These are phyloP conservation scores for Neocrepidodera transversa DNA, from an alignment of 2,888 invertebrate genomes.

Conservation along the genomic window DNA sequence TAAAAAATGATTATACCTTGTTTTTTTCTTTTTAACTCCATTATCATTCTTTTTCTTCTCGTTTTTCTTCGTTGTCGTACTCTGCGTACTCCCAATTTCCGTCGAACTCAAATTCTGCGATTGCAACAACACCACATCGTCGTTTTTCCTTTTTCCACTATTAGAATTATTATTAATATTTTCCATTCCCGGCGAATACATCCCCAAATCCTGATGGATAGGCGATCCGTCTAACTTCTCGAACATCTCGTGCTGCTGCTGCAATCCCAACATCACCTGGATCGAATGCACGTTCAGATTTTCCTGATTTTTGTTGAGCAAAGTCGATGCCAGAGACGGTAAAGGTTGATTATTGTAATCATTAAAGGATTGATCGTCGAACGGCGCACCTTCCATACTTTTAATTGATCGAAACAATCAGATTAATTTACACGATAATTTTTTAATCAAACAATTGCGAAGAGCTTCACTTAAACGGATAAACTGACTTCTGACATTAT, in stretches of 20 bases:
- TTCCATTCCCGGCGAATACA: constrained; percentile 54
- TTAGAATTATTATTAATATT: constrained; percentile 46
- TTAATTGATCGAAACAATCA: constrained; percentile 54
- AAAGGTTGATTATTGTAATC: constrained; percentile 72
- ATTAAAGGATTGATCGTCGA: constrained; percentile 82
- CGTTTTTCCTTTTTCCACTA: constrained; percentile 55
- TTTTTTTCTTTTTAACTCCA: constrained; percentile 91
- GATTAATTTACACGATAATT: constrained; percentile 51
- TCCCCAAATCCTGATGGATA: constrained; percentile 58
- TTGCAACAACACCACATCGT: constrained; percentile 59
- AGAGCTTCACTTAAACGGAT: constrained; percentile 34
- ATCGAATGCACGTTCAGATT: constrained; percentile 69
- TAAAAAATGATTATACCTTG: too few species aligned
- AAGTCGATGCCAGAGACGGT: constrained; percentile 57
- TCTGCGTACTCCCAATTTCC: constrained; percentile 53
- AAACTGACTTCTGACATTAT: constrained; percentile 60
- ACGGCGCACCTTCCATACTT: constrained; percentile 71
- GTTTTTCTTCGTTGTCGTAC: constrained; percentile 58
- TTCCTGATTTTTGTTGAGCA: constrained; percentile 55
- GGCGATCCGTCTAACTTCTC: constrained; percentile 59
- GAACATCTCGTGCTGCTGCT: constrained; percentile 61
- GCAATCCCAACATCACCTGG: constrained; percentile 73
- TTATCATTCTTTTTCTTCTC: constrained; percentile 73
- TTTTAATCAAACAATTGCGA: constrained; percentile 52
- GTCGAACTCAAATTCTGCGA: constrained; percentile 60